These are phyloP conservation scores for Acrobasis suavella DNA, from an alignment of 2,888 invertebrate genomes.

Conservation along the genomic window DNA sequence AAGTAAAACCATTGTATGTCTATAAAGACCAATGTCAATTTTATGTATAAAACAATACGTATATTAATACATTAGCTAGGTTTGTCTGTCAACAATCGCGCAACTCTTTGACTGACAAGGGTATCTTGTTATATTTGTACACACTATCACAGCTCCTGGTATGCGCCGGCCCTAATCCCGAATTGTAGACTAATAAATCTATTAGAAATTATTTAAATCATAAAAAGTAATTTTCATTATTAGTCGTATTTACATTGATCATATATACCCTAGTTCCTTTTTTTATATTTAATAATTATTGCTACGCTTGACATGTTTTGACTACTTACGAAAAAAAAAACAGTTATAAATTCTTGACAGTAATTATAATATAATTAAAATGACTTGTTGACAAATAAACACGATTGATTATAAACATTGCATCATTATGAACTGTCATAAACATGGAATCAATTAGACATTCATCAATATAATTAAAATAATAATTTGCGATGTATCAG, in stretches of 20 bases:
- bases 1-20: too few species aligned
- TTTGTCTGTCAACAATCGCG: conserved; percentile 36
- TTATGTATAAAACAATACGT: background rate
- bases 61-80: conserved; percentile 31
- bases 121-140: conserved; percentile 69
- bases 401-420: background rate
- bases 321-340: too few species aligned
- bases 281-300: too few species aligned
- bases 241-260: background rate
- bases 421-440: background rate
- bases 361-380: background rate
- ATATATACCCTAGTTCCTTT: too few species aligned
- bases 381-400: background rate
- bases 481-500: background rate
- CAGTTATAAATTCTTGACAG: background rate
- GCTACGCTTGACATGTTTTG: too few species aligned
- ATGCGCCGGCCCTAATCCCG: conserved; percentile 65
- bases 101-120: conserved; percentile 55
- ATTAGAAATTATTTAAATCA: conserved; percentile 42
- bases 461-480: conserved; percentile 1
- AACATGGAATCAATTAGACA: background rate
- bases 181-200: conserved; percentile 51
- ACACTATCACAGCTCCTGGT: conserved; percentile 70
- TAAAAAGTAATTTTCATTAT: background rate
- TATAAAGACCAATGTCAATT: background rate